Percentiles rank a stretch among this genome's conserved stretches.
These are phyloP conservation scores for Tetranychus truncatus DNA, from an alignment of 2,888 invertebrate genomes.

Conservation along the genomic window DNA sequence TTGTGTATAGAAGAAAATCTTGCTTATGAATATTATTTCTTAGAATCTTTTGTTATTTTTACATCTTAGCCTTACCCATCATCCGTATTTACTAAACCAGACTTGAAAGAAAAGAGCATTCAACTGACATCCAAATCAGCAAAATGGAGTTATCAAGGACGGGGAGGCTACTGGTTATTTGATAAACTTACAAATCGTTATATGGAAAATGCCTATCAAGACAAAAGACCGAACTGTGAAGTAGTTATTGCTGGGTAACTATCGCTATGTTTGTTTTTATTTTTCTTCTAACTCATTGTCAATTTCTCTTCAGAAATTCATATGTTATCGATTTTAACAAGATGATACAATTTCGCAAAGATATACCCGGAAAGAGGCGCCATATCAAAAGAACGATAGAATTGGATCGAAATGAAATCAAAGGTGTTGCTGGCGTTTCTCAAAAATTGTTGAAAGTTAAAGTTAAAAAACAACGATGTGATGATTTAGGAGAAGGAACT, in stretches of 20 bases:
- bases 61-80: background rate
- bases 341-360: background rate
- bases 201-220: background rate
- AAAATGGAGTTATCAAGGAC: background rate
- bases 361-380: background rate
- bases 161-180: background rate
- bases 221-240: background rate
- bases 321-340: background rate
- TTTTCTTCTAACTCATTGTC: background rate
- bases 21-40: background rate
- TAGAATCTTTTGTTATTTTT: background rate
- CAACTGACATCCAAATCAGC: background rate
- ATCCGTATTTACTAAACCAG: background rate
- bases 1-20: background rate
- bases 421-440: background rate
- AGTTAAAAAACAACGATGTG: background rate
- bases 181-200: background rate
- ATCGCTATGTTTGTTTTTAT: background rate
- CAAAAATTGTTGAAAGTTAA: background rate
- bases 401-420: background rate
- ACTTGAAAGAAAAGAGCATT: background rate
- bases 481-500: background rate
- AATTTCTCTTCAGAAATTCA: background rate
- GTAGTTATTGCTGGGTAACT: background rate
- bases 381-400: background rate